phyloP scores from a whole-genome alignment of 1,140 invertebrate species.

The Notospermus geniculatus region DNA sequence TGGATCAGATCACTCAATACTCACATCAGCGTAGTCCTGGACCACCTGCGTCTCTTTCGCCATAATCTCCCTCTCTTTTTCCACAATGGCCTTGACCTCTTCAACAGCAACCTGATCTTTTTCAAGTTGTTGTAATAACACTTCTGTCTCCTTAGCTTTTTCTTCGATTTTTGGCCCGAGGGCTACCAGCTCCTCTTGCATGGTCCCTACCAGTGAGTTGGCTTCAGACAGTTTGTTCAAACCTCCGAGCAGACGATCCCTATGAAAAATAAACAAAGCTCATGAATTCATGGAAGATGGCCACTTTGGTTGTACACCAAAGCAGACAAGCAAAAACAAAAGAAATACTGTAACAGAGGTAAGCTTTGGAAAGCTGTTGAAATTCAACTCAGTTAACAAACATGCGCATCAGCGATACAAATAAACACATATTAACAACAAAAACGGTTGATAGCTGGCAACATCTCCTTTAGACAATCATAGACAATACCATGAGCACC shows the following conservation, averaged over 20 bases:
- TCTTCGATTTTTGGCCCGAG: slow-evolving; percentile 51
- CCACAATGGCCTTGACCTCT: slow-evolving; percentile 51
- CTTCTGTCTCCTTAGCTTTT: slow-evolving; percentile 52
- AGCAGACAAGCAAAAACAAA: too few species aligned
- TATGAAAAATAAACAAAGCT: slow-evolving; percentile 17
- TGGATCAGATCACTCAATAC: too few species aligned
- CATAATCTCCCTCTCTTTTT: slow-evolving; percentile 51
- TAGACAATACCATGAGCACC: too few species aligned
- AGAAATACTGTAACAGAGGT: too few species aligned
- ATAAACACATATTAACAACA: too few species aligned
- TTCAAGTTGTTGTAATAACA: slow-evolving; percentile 45
- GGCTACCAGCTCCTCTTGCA: slow-evolving; percentile 49
- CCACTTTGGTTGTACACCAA: too few species aligned
- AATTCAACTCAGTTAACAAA: too few species aligned
- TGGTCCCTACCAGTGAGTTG: slow-evolving; percentile 47
- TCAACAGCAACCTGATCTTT: slow-evolving; percentile 52
- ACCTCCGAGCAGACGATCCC: slow-evolving; percentile 46
- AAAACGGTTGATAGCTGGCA: too few species aligned
- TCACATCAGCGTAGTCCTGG: slow-evolving; percentile 53
- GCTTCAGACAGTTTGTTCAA: slow-evolving; percentile 50
- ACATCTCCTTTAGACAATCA: too few species aligned
- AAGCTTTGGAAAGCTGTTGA: too few species aligned
- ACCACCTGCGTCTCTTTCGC: slow-evolving; percentile 52
- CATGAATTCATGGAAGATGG: too few species aligned
- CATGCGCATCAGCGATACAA: too few species aligned